Evolutionary conservation across 2,888 invertebrate species (phyloP), one percentile per base, ranked within the genome.

Genomic region (Toxonevra muliebris): DNA sequence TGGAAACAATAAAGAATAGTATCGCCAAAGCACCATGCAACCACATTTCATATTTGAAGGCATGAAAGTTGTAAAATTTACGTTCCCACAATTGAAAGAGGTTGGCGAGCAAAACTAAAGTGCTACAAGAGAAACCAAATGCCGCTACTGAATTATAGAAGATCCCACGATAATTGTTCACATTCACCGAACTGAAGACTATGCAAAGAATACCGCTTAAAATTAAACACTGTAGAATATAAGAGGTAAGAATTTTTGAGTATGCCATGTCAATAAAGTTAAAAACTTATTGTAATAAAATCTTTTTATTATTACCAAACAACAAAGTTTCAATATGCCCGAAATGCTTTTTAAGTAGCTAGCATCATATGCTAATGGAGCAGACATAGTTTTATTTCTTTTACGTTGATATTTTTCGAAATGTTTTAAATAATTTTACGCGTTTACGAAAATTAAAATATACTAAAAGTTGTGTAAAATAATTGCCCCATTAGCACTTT

Each of bases 141-240:
- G 73, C 45, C 5, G 65, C 71, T 9, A 77, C 75, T 7, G 72
- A 65, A 62, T 77, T 71, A 66, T 80, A 81, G 71, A 77, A 75
- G 69, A 69, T 69, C 57, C 78, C 81, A 1, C 81, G 82, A 65
- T 78, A 76, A 65, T 81, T 82, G 69, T 75, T 75, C 58, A 76
- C 69, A n/a, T 74, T 74, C 58, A 82, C 75, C 17, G 77, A 69
- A 41, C 79, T 80, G 74, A 76, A 76, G 20, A 77, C 68, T 55
- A 81, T 76, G 72, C 79, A 81, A 15, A 80, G 72, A 19, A 79
- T 74, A 15, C 82, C 82, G 43, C 76, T 71, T n/a, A 80, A 48
- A 48, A 2, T 15, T 15, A 2, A 48, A 48, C 15, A n/a, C 48
- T 12, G 10, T 9, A 48, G 48, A 48, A 15, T n/a, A 10, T 48